phyloP scores from a whole-genome alignment of 2,888 invertebrate species.

The Amiota mariae region DNA sequence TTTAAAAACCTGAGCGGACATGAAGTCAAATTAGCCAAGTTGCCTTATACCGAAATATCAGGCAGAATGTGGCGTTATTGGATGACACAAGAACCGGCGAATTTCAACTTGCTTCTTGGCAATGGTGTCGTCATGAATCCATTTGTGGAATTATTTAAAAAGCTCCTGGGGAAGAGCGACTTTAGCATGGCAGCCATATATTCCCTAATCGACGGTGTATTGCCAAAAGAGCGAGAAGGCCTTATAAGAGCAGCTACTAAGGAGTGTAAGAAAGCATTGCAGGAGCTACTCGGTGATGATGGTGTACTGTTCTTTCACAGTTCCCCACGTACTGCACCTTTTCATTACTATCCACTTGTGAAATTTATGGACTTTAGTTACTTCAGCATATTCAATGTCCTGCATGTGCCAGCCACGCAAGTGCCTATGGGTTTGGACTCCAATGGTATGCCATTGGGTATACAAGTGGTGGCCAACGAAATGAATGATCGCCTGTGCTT shows the following conservation, averaged over 20 bases:
- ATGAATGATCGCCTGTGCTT: constrained; percentile 89
- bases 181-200: constrained; percentile 81
- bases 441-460: constrained; percentile 88
- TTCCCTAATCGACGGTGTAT: constrained; percentile 78
- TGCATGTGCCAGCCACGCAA: constrained; percentile 84
- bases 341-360: constrained; percentile 85
- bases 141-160: constrained; percentile 77
- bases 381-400: constrained; percentile 88
- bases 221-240: constrained; percentile 79
- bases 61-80: constrained; percentile 83
- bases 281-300: constrained; percentile 81
- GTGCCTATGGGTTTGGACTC: constrained; percentile 88
- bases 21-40: constrained; percentile 59
- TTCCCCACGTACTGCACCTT: constrained; percentile 85
- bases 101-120: constrained; percentile 79
- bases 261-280: constrained; percentile 77
- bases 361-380: constrained; percentile 89
- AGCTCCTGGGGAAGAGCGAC: constrained; percentile 78
- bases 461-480: constrained; percentile 89
- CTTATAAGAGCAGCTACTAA: constrained; percentile 79
- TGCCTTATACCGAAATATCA: constrained; percentile 74
- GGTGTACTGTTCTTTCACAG: constrained; percentile 90
- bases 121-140: constrained; percentile 78
- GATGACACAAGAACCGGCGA: constrained; percentile 81
- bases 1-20: constrained; percentile 71